These are phyloP conservation scores for Gallinago paraguaiae DNA, from an alignment of 2,113 vertebrate genomes.

Conservation along the genomic window DNA sequence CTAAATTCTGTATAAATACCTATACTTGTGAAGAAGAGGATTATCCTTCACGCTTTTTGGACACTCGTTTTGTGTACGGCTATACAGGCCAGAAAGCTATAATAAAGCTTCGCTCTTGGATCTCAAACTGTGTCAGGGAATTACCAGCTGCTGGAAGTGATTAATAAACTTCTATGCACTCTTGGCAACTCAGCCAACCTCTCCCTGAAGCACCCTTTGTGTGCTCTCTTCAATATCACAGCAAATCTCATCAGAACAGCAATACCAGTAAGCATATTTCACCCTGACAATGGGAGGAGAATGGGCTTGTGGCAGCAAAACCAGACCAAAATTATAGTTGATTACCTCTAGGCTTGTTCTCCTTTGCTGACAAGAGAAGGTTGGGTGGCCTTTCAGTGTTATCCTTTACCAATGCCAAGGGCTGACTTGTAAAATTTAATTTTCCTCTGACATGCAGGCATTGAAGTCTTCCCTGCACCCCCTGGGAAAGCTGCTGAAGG, in stretches of 20 bases:
- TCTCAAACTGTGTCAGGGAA: not conserved
- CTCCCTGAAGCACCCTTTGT: not conserved
- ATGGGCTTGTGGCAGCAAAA: not conserved
- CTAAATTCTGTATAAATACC: not conserved
- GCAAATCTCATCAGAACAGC: not conserved
- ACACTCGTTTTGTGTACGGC: not conserved
- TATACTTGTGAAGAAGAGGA: not conserved
- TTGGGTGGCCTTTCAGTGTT: not conserved
- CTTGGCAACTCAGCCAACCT: rapidly evolving
- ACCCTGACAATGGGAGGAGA: not conserved
- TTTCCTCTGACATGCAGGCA: slow-evolving; percentile 40
- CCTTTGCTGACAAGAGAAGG: not conserved
- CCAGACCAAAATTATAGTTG: not conserved
- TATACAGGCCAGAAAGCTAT: not conserved
- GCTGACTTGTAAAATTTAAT: not conserved
- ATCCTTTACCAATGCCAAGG: not conserved
- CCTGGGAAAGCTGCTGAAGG: slow-evolving; percentile 71
- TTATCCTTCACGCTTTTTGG: not conserved
- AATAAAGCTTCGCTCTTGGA: not conserved
- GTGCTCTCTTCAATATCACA: not conserved
- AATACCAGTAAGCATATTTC: not conserved
- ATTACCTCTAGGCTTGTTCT: not conserved
- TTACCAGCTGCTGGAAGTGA: not conserved
- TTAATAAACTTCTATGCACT: not conserved
- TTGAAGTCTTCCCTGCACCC: slow-evolving; percentile 72